Evolutionary conservation across 1,140 invertebrate genomes (phyloP).

Genomic region (Drosophila pruinosa): DNA sequence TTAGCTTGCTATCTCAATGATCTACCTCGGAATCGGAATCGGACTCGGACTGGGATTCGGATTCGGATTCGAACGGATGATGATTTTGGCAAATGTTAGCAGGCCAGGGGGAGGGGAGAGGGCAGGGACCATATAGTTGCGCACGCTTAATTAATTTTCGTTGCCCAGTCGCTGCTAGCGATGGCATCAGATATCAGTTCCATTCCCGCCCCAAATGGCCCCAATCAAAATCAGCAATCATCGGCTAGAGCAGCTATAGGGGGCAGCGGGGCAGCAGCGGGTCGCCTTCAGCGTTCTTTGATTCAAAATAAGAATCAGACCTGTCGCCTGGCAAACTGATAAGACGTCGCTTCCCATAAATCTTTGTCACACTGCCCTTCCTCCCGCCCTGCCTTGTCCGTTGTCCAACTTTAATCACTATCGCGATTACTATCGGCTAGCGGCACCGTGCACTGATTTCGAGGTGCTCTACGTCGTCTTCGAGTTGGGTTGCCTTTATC

Average conservation of each 20-base stretch:
- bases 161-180: slow-evolving; percentile 23
- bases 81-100: slow-evolving; percentile 38
- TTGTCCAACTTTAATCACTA: slow-evolving; percentile 20
- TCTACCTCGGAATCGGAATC: slow-evolving; percentile 2
- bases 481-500: slow-evolving; percentile 22
- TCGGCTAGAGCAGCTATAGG: background rate
- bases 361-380: slow-evolving; percentile 55
- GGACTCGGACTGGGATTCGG: background rate
- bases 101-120: background rate
- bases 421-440: slow-evolving; percentile 42
- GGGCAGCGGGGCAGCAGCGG: background rate
- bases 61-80: slow-evolving; percentile 23
- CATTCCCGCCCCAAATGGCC: slow-evolving; percentile 16
- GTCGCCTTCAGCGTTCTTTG: slow-evolving; percentile 3
- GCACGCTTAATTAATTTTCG: slow-evolving; percentile 71
- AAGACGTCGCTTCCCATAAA: slow-evolving; percentile 53
- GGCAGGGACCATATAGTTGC: slow-evolving; percentile 39
- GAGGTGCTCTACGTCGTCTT: background rate
- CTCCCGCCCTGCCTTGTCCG: background rate
- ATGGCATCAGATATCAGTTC: slow-evolving; percentile 55
- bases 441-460: slow-evolving; percentile 7
- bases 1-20: slow-evolving; percentile 22
- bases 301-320: slow-evolving; percentile 49
- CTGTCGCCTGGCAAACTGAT: slow-evolving; percentile 34
- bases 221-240: slow-evolving; percentile 38